Evolutionary conservation across 2,888 invertebrate species (phyloP), one percentile per base, ranked within the genome.

Genomic region (Lycaena phlaeas): DNA sequence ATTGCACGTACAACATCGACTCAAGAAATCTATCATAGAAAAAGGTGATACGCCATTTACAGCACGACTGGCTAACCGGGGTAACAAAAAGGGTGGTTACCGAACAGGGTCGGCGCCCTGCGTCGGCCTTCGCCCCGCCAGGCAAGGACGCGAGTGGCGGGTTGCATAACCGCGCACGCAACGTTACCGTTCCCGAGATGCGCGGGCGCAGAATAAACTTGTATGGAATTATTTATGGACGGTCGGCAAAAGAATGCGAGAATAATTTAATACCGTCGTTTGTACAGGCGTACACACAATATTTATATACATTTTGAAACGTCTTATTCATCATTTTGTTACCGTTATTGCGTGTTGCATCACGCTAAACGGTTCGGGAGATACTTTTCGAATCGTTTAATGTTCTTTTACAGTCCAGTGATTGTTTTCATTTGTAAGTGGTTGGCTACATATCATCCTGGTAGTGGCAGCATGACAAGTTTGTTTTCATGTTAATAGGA

Each of bases 101-200:
- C 49, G 45, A 44, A 48, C 54, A 54, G 54, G 79, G 76, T 78
- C 75, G 69, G 57, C 66, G 79, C 57, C 70, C 77, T 63, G 59
- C 49, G 47, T 57, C 78, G 79, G 77, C 79, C 81, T 77, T 78
- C 78, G 68, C 53, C 59, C 65, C 64, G 51, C 43, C 51, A 72
- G 38, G 59, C 64, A 82, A 81, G 81, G 81, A 78, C 81, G 79
- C 64, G 73, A 68, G 68, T 64, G 65, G 54, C 50, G 54, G n/a
- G 64, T 81, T 81, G 75, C 81, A 77, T 81, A 81, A 81, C 73
- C 68, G 57, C 51, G 67, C 76, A 73, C 69, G 76, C 76, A 72
- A 70, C 49, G 67, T 64, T 76, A 74, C 77, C 77, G 76, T 76
- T 70, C 61, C 56, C 45, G 41, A 43, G 47, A 44, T 48, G 58